Evolutionary conservation across 2,113 vertebrate species (phyloP).

Genomic region (Odobenus rosmarus): DNA sequence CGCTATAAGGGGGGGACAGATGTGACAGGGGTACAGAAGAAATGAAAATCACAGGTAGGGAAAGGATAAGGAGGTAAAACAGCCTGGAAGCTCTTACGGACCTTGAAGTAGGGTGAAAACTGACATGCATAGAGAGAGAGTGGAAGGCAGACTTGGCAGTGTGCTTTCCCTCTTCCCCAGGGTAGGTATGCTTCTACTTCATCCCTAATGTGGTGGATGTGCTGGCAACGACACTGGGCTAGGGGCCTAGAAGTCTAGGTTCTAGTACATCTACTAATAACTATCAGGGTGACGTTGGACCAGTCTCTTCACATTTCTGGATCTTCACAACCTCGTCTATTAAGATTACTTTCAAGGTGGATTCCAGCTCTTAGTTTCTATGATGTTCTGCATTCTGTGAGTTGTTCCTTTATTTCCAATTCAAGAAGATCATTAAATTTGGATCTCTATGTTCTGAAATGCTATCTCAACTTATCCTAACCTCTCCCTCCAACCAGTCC

Average conservation of each 20-base stretch:
- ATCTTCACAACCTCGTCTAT: not conserved
- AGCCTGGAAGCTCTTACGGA: not conserved
- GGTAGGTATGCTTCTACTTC: not conserved
- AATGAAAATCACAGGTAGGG: not conserved
- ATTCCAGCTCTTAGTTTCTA: not conserved
- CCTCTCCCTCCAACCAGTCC: not conserved
- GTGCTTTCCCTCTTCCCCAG: not conserved
- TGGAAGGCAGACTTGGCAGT: not conserved
- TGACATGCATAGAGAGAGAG: not conserved
- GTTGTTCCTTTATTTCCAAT: not conserved
- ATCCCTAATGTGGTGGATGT: not conserved
- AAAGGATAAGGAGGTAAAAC: not conserved
- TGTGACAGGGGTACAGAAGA: not conserved
- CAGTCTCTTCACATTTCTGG: not conserved
- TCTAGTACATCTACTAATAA: not conserved
- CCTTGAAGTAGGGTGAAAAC: not conserved
- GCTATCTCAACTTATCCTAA: not conserved
- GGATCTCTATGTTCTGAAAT: not conserved
- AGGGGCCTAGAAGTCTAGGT: not conserved
- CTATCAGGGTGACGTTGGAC: not conserved
- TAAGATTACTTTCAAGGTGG: not conserved
- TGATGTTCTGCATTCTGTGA: not conserved
- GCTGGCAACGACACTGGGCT: not conserved
- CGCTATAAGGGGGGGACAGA: fast-evolving
- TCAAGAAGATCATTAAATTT: not conserved